Evolutionary conservation across 2,113 vertebrate species (phyloP).

Genomic region (Mobula hypostoma): DNA sequence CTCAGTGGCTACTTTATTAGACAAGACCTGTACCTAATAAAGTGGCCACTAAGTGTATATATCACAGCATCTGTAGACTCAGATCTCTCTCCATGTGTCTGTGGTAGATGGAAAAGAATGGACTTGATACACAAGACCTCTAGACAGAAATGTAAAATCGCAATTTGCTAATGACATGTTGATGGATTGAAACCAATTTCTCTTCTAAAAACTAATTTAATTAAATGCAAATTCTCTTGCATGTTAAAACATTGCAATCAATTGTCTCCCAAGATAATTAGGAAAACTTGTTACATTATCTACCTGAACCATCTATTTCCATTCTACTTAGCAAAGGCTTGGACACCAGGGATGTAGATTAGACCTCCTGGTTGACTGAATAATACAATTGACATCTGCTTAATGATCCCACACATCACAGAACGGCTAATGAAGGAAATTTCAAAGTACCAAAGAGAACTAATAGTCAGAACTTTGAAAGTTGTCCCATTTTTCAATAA

Average conservation of each 20-base stretch:
- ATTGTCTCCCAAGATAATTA: not conserved
- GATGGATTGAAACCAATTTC: slow-evolving; percentile 13
- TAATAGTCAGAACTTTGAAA: not conserved
- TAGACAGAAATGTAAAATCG: not conserved
- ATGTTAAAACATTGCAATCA: not conserved
- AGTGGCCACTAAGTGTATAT: not conserved
- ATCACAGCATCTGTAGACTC: no score
- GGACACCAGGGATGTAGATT: not conserved
- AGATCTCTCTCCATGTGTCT: not conserved
- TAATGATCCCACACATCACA: not conserved
- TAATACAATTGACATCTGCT: not conserved
- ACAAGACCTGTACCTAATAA: no score
- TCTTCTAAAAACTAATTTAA: slow-evolving; percentile 28
- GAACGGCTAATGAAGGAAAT: not conserved
- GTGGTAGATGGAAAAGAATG: not conserved
- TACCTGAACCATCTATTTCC: not conserved
- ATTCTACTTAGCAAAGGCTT: not conserved
- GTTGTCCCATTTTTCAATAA: not conserved
- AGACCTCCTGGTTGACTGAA: not conserved
- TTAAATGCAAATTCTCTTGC: not conserved
- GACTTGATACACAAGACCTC: not conserved
- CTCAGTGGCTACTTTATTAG: no score
- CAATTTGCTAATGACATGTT: not conserved
- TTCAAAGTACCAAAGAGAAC: not conserved
- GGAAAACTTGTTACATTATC: not conserved